These are phyloP conservation scores for Neotoxoptera formosana DNA, from an alignment of 1,140 invertebrate genomes.

Conservation along the genomic window DNA sequence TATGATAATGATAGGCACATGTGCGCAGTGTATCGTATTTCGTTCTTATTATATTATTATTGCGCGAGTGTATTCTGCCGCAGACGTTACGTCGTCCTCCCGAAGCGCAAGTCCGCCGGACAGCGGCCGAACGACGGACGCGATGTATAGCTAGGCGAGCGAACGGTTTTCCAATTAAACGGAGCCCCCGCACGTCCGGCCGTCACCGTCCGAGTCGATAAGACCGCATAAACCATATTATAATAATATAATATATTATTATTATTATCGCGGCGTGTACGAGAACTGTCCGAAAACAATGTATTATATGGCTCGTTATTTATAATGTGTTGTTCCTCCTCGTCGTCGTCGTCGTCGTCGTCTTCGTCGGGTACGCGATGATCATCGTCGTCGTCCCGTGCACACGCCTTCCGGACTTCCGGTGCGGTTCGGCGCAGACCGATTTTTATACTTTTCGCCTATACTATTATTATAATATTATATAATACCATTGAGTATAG, in stretches of 20 bases:
- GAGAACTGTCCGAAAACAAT: constrained; percentile 15
- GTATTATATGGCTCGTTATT: not conserved
- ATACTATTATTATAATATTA: not conserved
- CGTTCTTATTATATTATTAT: not conserved
- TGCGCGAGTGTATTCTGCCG: not conserved
- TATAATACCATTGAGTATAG: too few species aligned
- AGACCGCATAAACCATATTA: not conserved
- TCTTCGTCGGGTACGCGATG: not conserved
- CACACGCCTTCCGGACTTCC: not conserved
- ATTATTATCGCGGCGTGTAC: not conserved
- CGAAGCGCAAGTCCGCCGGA: not conserved
- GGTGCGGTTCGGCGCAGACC: not conserved
- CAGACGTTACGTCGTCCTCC: not conserved
- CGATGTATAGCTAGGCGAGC: not conserved
- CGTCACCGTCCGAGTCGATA: not conserved
- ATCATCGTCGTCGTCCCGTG: not conserved
- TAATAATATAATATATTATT: too few species aligned
- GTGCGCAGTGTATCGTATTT: not conserved
- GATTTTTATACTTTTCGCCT: not conserved
- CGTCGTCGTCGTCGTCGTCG: not conserved
- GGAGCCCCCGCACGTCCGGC: constrained; percentile 7
- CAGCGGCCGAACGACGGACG: not conserved
- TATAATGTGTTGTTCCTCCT: too few species aligned
- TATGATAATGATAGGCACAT: not conserved
- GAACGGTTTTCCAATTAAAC: constrained; percentile 35